Evolutionary conservation across 2,888 invertebrate species (phyloP).

Genomic region (Andrena flavipes): DNA sequence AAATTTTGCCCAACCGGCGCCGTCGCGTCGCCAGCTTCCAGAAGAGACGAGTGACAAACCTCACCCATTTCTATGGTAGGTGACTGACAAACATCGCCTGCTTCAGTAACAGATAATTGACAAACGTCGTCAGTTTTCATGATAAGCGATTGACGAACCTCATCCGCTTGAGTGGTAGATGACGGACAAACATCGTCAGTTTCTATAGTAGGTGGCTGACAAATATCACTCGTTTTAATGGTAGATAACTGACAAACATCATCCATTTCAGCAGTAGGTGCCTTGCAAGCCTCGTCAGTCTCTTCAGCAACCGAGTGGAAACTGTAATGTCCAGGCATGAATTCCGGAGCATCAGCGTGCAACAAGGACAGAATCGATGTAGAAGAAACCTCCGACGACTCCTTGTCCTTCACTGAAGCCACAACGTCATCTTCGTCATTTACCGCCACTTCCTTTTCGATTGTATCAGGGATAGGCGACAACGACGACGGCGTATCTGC

Average conservation of each 20-base stretch:
- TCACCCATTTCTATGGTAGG: background rate
- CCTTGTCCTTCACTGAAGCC: background rate
- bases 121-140: background rate
- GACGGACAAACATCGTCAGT: background rate
- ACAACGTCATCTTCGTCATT: background rate
- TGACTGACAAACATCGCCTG: background rate
- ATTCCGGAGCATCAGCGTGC: conserved; percentile 10
- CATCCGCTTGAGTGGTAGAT: background rate
- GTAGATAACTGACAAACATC: background rate
- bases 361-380: background rate
- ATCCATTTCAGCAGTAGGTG: background rate
- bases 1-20: background rate
- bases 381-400: background rate
- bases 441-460: conserved; percentile 32
- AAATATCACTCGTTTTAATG: background rate
- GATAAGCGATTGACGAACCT: background rate
- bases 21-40: background rate
- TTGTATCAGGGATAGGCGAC: conserved; percentile 43
- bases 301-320: background rate
- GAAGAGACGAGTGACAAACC: background rate
- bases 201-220: background rate
- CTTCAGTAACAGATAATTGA: background rate
- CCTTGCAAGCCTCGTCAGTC: background rate
- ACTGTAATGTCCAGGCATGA: conserved; percentile 10
- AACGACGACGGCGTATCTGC: conserved; percentile 43